These are phyloP conservation scores for Gadus chalcogrammus DNA, from an alignment of 2,113 vertebrate genomes.

Conservation along the genomic window DNA sequence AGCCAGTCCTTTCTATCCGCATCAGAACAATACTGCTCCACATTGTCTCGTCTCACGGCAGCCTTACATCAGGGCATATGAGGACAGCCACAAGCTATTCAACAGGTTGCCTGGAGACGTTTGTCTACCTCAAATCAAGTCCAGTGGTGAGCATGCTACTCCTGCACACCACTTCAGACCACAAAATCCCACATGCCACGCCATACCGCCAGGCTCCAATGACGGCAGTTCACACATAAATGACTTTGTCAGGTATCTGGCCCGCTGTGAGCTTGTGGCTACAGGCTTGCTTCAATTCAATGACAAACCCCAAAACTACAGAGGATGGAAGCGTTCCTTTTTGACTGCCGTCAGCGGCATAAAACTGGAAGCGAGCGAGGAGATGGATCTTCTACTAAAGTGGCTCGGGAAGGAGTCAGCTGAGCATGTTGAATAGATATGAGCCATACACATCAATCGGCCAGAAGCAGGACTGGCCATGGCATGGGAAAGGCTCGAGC, in stretches of 20 bases:
- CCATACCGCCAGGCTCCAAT: background rate
- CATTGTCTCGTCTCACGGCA: background rate
- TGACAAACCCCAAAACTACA: background rate
- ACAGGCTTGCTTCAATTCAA: slow-evolving; percentile 26
- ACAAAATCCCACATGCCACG: background rate
- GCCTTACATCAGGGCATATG: background rate
- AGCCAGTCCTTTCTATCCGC: background rate
- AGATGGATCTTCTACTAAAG: slow-evolving; percentile 14
- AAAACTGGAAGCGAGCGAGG: slow-evolving; percentile 20
- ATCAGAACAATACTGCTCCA: background rate
- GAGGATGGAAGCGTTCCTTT: slow-evolving; percentile 21
- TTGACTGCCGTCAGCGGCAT: background rate
- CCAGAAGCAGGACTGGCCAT: slow-evolving; percentile 7
- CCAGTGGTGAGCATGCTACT: no score
- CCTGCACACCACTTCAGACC: no score
- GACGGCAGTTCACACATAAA: background rate
- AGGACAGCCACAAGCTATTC: background rate
- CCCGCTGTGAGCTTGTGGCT: background rate
- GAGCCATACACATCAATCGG: slow-evolving; percentile 29
- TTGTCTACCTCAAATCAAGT: no score
- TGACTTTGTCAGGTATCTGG: slow-evolving; percentile 1
- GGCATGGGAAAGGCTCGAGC: no score
- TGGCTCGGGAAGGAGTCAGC: slow-evolving; percentile 21
- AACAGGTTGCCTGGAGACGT: no score
- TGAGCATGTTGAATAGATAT: slow-evolving; percentile 29